A percentile compares a stretch with the other conserved stretches of the same genome.
These are phyloP conservation scores for Drosophila mayaguana DNA, from an alignment of 2,888 invertebrate genomes.

Conservation along the genomic window DNA sequence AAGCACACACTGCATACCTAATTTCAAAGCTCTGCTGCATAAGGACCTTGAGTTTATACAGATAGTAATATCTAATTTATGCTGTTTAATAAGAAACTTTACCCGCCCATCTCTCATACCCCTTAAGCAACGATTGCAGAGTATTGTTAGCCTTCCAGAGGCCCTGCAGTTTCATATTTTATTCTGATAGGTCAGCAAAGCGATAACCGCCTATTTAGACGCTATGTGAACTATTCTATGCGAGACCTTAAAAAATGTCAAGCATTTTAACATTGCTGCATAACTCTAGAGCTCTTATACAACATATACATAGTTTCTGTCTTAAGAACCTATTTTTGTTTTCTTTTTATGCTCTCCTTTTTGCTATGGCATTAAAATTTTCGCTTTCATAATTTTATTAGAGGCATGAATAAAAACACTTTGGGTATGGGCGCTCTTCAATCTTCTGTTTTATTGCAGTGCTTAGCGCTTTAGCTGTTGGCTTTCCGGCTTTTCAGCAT, in stretches of 20 bases:
- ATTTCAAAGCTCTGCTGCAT: not conserved
- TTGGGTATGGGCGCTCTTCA: not conserved
- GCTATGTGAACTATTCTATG: slow-evolving; percentile 12
- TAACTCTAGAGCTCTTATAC: not conserved
- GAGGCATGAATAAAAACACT: not conserved
- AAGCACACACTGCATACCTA: not conserved
- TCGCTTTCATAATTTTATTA: not conserved
- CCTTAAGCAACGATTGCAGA: not conserved
- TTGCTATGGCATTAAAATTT: not conserved
- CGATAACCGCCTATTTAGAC: slow-evolving; percentile 33
- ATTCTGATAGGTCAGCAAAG: slow-evolving; percentile 25
- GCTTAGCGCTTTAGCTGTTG: slow-evolving; percentile 4
- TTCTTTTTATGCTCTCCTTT: not conserved
- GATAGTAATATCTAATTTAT: too few species aligned
- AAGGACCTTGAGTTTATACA: not conserved
- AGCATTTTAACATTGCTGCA: not conserved
- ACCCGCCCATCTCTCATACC: not conserved
- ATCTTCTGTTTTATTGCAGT: slow-evolving; percentile 13
- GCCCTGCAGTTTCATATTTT: slow-evolving; percentile 4
- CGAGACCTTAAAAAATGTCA: not conserved
- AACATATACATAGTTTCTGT: not conserved
- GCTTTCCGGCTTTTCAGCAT: not conserved
- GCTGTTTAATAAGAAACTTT: not conserved
- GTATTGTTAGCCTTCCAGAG: slow-evolving; percentile 16
- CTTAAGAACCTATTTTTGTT: too few species aligned